Evolutionary conservation across 1,140 invertebrate genomes (phyloP).

Genomic region (Zelostemma sp.): DNA sequence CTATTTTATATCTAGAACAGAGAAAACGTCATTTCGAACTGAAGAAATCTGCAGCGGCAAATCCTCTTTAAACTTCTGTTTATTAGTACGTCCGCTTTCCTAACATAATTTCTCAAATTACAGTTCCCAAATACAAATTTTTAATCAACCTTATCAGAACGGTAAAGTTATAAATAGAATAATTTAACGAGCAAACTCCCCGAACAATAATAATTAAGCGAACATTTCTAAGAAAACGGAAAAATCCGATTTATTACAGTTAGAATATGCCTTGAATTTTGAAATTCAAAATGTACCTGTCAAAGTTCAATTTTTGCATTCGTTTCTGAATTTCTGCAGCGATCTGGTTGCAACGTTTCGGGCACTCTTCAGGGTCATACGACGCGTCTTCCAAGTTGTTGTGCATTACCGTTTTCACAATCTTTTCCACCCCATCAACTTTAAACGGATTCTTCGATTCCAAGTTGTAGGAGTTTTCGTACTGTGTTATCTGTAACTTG

Average conservation of each 20-base stretch:
- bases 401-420: slow-evolving; percentile 64
- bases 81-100: too few relatives aligned
- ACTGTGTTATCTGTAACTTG: slow-evolving; percentile 58
- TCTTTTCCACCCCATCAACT: slow-evolving; percentile 65
- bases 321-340: slow-evolving; percentile 63
- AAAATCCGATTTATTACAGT: too few relatives aligned
- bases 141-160: too few relatives aligned
- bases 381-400: slow-evolving; percentile 65
- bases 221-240: too few relatives aligned
- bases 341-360: slow-evolving; percentile 61
- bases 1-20: slow-evolving; percentile 59
- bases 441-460: slow-evolving; percentile 69
- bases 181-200: too few relatives aligned
- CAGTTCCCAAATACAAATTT: too few relatives aligned
- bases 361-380: slow-evolving; percentile 63
- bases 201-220: too few relatives aligned
- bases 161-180: too few relatives aligned
- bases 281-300: slow-evolving; percentile 62
- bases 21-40: not conserved
- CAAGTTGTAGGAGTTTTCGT: slow-evolving; percentile 69
- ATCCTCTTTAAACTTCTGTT: slow-evolving; percentile 9
- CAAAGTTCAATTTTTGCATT: slow-evolving; percentile 68
- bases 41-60: not conserved
- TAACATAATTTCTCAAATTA: too few relatives aligned
- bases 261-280: too few relatives aligned